Evolutionary conservation across 2,888 invertebrate species (phyloP), one percentile per base, ranked within the genome.

Genomic region (Biston betularia): DNA sequence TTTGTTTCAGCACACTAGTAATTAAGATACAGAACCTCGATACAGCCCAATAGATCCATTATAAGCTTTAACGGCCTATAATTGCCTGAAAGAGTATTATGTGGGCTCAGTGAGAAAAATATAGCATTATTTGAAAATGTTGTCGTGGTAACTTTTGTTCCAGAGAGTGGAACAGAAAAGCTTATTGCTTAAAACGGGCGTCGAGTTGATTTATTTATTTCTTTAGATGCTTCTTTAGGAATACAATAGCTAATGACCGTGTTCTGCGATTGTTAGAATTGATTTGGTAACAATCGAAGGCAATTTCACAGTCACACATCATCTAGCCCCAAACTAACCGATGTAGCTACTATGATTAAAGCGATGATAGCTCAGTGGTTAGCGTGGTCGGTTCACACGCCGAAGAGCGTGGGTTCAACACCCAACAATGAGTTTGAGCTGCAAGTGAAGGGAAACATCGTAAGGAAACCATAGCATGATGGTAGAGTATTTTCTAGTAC

Each of bases 11-110:
- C 77, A 79, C 80, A 79, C 80, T 78, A 80, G 85, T 88, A 89
- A 90, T 90, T 90, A 90, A 90, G 90, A 89, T 89, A 84, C 81
- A 80, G 72, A 69, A 69, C 72, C 72, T 75, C 77, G 87, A 87
- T 88, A 86, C 73, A 71, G 65, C 75, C 76, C 78, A 72, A 84
- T 83, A 82, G 79, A 86, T 84, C 81, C 82, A 80, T 87, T 86
- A 88, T 79, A 80, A 80, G 72, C 82, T 81, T 77, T 83, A 87
- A 87, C 79, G 81, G 82, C 81, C 84, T 85, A 83, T 88, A 86
- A 88, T 86, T 88, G 84, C 80, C 78, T 71, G 73, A 40, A 49
- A 72, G 77, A 81, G 84, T 73, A 83, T 88, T 86, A 86, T 76
- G 77, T 78, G 73, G 80, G 86, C 82, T 88, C 75, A 75, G 55